Conservation (phyloP, 1,140 invertebrate species). For the Hyles euphorbiae region DNA sequence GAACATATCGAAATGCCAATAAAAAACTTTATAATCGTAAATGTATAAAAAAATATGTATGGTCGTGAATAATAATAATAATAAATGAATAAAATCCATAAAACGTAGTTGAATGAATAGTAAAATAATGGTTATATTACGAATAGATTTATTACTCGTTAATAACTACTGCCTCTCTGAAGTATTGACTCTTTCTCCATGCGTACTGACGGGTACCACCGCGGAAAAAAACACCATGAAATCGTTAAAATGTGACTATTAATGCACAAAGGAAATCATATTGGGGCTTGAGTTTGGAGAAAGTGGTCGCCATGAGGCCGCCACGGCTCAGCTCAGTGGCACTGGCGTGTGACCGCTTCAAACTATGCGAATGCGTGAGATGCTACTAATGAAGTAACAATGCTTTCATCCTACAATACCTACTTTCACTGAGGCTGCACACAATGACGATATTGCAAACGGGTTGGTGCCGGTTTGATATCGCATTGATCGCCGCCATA, state of each 20-base stretch:
- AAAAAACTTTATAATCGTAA: slow-evolving; percentile 35
- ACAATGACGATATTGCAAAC: too few relatives aligned
- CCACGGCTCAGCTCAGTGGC: too few relatives aligned
- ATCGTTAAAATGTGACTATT: slow-evolving; percentile 56
- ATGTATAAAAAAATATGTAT: slow-evolving; percentile 52
- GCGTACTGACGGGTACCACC: slow-evolving; percentile 84
- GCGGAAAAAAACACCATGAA: slow-evolving; percentile 71
- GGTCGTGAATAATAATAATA: slow-evolving; percentile 56
- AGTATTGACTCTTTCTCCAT: slow-evolving; percentile 96
- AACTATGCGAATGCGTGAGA: too few relatives aligned
- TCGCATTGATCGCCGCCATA: too few relatives aligned
- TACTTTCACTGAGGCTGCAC: too few relatives aligned
- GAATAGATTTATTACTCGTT: slow-evolving; percentile 75
- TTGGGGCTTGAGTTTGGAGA: too few relatives aligned
- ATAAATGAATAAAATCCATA: slow-evolving; percentile 61
- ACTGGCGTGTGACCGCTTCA: too few relatives aligned
- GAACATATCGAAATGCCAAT: slow-evolving; percentile 52
- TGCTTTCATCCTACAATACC: too few relatives aligned
- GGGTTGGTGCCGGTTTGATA: too few relatives aligned
- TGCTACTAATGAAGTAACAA: too few relatives aligned
- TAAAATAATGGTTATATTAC: slow-evolving; percentile 63
- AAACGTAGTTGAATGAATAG: slow-evolving; percentile 50
- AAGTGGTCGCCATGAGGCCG: too few relatives aligned
- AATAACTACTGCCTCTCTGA: slow-evolving; percentile 92
- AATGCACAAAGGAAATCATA: slow-evolving; percentile 23